Evolutionary conservation across 2,113 vertebrate genomes (phyloP).

Genomic region (Podocnemis expansa): DNA sequence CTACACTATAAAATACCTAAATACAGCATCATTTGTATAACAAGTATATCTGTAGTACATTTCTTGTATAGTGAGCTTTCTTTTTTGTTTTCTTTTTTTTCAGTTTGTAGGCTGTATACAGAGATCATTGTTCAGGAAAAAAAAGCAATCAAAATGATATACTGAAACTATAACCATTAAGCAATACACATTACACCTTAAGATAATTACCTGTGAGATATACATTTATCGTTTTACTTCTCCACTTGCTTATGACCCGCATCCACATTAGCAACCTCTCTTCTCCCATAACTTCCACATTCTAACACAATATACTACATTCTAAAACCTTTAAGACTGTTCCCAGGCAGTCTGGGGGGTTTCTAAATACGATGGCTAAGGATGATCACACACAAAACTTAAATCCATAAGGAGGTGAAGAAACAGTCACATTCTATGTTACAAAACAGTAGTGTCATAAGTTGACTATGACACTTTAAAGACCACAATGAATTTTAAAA

Average conservation of each 20-base stretch:
- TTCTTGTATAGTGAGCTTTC: neutral
- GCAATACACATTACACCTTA: neutral
- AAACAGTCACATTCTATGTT: neutral
- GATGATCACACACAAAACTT: neutral
- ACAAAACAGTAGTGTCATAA: constrained; percentile 4
- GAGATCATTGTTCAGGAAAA: neutral
- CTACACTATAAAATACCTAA: neutral
- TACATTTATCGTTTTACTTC: neutral
- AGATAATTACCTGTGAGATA: neutral
- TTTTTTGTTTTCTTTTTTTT: no score
- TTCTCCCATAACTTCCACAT: neutral
- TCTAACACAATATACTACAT: neutral
- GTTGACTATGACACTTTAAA: neutral
- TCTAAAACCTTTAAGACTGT: neutral
- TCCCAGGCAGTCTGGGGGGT: rapidly evolving
- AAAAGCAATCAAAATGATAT: neutral
- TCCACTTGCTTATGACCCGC: neutral
- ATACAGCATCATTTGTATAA: neutral
- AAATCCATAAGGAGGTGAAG: neutral
- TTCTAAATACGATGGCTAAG: neutral
- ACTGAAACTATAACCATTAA: neutral
- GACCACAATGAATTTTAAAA: neutral
- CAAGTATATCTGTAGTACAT: neutral
- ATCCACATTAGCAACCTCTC: neutral
- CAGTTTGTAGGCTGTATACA: rapidly evolving